Conservation (phyloP, 2,888 invertebrate genomes). For the Polydrusus pterygomalis region DNA sequence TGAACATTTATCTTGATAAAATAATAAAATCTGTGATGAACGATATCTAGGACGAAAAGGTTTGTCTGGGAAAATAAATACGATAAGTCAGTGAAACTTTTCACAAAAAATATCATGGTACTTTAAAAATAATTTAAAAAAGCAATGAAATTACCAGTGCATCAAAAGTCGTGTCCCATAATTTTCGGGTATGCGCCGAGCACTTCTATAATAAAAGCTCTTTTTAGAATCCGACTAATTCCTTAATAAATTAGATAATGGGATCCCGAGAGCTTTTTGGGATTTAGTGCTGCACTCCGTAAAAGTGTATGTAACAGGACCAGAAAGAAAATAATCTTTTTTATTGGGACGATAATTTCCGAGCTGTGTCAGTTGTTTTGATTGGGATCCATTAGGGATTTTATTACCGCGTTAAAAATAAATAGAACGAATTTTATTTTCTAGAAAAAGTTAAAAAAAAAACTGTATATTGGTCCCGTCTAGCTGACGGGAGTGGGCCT, state of each 20-base stretch:
- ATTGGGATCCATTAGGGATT: conserved; percentile 7
- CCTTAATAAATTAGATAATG: conserved; percentile 47
- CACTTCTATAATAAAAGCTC: conserved; percentile 32
- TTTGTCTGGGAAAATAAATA: conserved; percentile 24
- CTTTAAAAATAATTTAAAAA: too few relatives aligned
- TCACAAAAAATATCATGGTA: background rate
- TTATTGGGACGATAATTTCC: conserved; percentile 37
- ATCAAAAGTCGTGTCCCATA: conserved; percentile 3
- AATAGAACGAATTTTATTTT: background rate
- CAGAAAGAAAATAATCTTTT: conserved; percentile 43
- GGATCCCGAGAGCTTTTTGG: conserved; percentile 21
- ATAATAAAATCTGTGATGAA: conserved; percentile 49
- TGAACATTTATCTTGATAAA: conserved; percentile 51
- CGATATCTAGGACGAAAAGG: conserved; percentile 16
- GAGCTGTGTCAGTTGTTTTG: conserved; percentile 13
- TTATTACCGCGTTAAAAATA: background rate
- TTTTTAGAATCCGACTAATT: conserved; percentile 33
- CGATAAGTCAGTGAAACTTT: background rate
- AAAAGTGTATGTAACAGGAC: conserved; percentile 43
- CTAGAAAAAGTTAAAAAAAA: background rate
- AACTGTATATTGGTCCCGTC: too few relatives aligned
- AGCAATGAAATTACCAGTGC: too few relatives aligned
- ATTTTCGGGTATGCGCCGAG: background rate
- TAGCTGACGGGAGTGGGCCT: too few relatives aligned
- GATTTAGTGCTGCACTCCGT: conserved; percentile 42